Conservation (phyloP, 2,113 vertebrate genomes). For the Nettapus auritus region DNA sequence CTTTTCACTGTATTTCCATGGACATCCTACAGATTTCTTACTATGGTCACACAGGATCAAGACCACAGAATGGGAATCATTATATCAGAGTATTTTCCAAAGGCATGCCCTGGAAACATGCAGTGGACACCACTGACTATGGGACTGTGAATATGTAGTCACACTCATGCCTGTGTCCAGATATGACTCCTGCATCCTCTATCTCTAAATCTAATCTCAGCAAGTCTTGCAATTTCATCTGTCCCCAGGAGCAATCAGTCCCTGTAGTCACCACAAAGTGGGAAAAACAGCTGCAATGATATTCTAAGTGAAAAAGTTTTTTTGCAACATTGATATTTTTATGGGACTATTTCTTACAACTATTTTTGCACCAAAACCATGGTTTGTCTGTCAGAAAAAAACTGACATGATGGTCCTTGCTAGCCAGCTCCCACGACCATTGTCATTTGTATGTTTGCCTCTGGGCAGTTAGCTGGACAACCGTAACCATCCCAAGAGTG, state of each 20-base stretch:
- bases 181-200: background rate
- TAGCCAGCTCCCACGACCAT: background rate
- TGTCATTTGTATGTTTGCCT: background rate
- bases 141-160: background rate
- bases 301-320: background rate
- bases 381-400: background rate
- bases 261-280: background rate
- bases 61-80: background rate
- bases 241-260: background rate
- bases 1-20: accelerated
- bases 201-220: background rate
- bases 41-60: accelerated
- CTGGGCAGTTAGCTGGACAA: background rate
- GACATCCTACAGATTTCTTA: background rate
- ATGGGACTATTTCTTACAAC: background rate
- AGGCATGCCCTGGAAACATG: background rate
- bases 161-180: background rate
- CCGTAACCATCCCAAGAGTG: background rate
- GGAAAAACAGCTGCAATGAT: background rate
- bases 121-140: accelerated
- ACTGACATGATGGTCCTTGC: background rate
- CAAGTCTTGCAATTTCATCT: background rate
- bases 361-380: background rate
- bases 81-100: background rate
- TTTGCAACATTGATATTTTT: background rate